These are phyloP conservation scores for Dendrolimus kikuchii DNA, from an alignment of 1,140 invertebrate genomes.

Conservation along the genomic window DNA sequence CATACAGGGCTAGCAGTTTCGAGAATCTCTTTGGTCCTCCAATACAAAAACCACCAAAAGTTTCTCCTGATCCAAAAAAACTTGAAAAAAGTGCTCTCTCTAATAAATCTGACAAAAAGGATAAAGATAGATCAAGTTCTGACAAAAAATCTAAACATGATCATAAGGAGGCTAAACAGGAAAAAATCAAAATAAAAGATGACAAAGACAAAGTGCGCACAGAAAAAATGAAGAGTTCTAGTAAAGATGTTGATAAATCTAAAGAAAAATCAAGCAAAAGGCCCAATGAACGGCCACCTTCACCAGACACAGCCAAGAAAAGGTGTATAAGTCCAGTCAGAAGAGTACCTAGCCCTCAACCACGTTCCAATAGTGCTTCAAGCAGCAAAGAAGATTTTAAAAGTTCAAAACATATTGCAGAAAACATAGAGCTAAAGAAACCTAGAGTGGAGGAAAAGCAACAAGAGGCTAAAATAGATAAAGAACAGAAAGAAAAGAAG, in stretches of 20 bases:
- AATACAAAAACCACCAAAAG: conserved; percentile 79
- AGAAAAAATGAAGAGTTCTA: conserved; percentile 76
- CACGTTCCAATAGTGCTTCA: conserved; percentile 54
- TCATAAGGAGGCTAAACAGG: conserved; percentile 71
- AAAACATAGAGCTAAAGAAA: conserved; percentile 64
- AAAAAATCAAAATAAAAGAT: conserved; percentile 71
- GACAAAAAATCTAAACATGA: conserved; percentile 76
- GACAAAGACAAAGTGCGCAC: conserved; percentile 76
- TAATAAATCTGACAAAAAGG: conserved; percentile 74
- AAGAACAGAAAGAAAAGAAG: conserved; percentile 63
- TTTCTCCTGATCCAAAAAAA: conserved; percentile 78
- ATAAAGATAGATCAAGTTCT: conserved; percentile 71
- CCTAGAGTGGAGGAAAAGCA: conserved; percentile 57
- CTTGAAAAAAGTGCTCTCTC: conserved; percentile 71
- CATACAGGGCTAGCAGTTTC: conserved; percentile 78
- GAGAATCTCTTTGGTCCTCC: conserved; percentile 86
- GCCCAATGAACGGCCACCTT: conserved; percentile 56
- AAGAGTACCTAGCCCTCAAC: conserved; percentile 56
- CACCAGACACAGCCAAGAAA: conserved; percentile 73
- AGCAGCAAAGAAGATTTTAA: conserved; percentile 69
- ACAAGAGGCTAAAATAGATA: conserved; percentile 47
- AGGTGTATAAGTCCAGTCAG: conserved; percentile 72
- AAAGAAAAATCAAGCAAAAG: conserved; percentile 74
- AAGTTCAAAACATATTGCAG: conserved; percentile 45
- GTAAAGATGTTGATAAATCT: conserved; percentile 74